Conservation (phyloP, 2,888 invertebrate genomes). For the Phlogophora meticulosa region DNA sequence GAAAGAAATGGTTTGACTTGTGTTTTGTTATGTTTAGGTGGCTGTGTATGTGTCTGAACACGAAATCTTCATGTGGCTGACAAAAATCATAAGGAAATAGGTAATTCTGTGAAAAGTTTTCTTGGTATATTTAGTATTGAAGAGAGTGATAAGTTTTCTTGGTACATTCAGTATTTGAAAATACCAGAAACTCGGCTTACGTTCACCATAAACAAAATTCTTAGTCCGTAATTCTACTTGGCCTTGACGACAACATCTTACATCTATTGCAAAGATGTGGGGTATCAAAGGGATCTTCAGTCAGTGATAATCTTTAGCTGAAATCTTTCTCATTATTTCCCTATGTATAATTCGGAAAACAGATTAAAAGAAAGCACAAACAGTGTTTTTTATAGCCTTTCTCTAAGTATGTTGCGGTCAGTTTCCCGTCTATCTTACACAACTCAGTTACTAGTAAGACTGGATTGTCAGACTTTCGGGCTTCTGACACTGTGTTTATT, state of each 20-base stretch:
- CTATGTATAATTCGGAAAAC: background rate
- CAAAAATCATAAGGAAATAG: too few species aligned
- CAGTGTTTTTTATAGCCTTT: too few species aligned
- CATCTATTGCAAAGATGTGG: slow-evolving; percentile 15
- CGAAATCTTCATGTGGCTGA: too few species aligned
- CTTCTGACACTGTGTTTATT: too few species aligned
- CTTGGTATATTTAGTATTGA: background rate
- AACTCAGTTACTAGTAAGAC: too few species aligned
- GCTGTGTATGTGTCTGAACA: too few species aligned
- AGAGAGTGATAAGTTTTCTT: background rate
- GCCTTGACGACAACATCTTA: background rate
- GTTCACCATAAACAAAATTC: background rate
- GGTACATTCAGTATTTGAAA: background rate
- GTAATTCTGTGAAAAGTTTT: too few species aligned
- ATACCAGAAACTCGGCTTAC: background rate
- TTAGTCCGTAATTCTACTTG: background rate
- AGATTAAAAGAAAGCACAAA: background rate
- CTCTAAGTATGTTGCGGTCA: too few species aligned
- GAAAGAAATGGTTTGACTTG: too few species aligned
- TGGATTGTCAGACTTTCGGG: too few species aligned
- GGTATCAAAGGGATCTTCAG: slow-evolving; percentile 16
- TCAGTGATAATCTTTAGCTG: background rate
- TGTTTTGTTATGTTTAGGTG: too few species aligned
- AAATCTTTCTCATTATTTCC: background rate
- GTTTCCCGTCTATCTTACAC: too few species aligned